Conservation (phyloP, 2,888 invertebrate genomes). For the Tholera decimalis region DNA sequence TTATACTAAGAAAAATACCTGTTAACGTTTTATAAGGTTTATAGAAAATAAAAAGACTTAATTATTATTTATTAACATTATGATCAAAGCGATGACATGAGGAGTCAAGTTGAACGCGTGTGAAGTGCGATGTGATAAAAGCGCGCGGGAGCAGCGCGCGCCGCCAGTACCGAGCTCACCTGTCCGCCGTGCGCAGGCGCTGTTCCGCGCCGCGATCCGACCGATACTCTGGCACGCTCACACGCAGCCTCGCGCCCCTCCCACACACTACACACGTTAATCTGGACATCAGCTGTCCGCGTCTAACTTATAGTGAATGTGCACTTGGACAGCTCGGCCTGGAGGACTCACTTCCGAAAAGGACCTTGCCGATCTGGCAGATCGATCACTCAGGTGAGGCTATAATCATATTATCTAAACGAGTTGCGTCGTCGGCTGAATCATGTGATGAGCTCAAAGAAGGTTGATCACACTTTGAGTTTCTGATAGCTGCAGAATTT, state of each 20-base stretch:
- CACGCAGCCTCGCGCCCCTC: conserved; percentile 77
- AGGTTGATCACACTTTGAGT: conserved; percentile 42
- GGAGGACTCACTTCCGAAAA: conserved; percentile 72
- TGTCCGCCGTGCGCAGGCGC: conserved; percentile 82
- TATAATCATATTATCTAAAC: conserved; percentile 61
- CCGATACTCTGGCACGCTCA: conserved; percentile 59
- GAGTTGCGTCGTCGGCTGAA: conserved; percentile 67
- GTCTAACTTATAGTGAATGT: conserved; percentile 82
- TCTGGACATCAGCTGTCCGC: conserved; percentile 73
- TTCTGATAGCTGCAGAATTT: conserved; percentile 6
- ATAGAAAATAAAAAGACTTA: too few relatives aligned
- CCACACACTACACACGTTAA: conserved; percentile 65
- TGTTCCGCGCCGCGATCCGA: conserved; percentile 69
- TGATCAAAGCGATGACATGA: conserved; percentile 66
- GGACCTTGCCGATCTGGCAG: conserved; percentile 68
- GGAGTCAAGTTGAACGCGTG: conserved; percentile 88
- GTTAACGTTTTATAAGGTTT: too few relatives aligned
- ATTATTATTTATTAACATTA: too few relatives aligned
- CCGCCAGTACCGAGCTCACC: conserved; percentile 85
- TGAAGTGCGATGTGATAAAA: conserved; percentile 88
- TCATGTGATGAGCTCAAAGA: conserved; percentile 79
- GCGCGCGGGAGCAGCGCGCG: conserved; percentile 83
- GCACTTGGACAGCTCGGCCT: conserved; percentile 71
- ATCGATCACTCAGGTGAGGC: conserved; percentile 80
- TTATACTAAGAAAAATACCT: too few relatives aligned